Evolutionary conservation across 2,113 vertebrate genomes (phyloP).

Genomic region (Alligator mississippiensis): DNA sequence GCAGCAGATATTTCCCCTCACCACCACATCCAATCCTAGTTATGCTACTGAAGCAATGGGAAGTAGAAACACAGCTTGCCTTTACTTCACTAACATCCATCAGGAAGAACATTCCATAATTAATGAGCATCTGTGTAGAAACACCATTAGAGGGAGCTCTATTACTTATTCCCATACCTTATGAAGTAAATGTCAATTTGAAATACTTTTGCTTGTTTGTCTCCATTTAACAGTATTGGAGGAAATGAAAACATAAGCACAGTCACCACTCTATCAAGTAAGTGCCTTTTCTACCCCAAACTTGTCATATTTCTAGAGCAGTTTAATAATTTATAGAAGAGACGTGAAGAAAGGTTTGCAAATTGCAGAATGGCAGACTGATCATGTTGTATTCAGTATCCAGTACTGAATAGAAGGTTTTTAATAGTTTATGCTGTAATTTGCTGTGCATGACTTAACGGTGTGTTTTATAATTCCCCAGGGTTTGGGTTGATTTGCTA

Average conservation of each 20-base stretch:
- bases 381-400: background rate
- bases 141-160: slow-evolving; percentile 45
- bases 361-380: background rate
- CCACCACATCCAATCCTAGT: too few relatives aligned
- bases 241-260: slow-evolving; percentile 76
- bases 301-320: background rate
- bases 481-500: background rate
- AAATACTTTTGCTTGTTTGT: background rate
- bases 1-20: background rate
- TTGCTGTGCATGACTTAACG: slow-evolving; percentile 3
- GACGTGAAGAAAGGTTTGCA: background rate
- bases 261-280: slow-evolving; percentile 79
- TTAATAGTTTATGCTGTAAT: background rate
- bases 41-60: background rate
- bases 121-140: background rate
- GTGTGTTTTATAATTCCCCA: background rate
- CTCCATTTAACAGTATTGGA: slow-evolving; percentile 68
- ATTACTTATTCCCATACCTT: background rate
- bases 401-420: background rate
- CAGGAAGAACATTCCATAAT: background rate
- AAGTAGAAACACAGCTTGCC: background rate
- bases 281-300: slow-evolving; percentile 20
- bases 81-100: background rate
- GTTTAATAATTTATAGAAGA: background rate
- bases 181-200: background rate